Evolutionary conservation across 2,113 vertebrate species (phyloP).

Genomic region (Cyprinus carpio): DNA sequence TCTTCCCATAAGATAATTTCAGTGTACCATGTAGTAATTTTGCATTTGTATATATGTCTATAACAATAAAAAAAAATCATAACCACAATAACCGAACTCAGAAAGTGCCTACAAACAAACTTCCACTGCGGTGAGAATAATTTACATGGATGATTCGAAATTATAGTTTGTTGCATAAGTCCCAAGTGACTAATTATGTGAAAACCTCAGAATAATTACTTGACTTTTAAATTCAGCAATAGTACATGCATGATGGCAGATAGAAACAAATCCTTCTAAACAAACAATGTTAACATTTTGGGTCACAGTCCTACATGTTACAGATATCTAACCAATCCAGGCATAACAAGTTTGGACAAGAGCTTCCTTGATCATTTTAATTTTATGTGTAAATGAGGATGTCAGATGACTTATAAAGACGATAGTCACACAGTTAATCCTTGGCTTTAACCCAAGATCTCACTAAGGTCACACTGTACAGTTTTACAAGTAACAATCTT

Average conservation of each 20-base stretch:
- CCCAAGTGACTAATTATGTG: not conserved
- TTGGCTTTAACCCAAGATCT: not conserved
- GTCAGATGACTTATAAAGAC: not conserved
- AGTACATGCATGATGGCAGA: not conserved
- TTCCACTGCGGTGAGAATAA: not conserved
- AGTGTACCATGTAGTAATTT: not conserved
- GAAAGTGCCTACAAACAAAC: not conserved
- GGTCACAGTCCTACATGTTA: not conserved
- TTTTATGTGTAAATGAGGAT: not conserved
- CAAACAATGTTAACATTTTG: not conserved
- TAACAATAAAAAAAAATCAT: not conserved
- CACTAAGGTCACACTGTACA: not conserved
- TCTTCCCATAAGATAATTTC: not conserved
- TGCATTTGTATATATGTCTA: not conserved
- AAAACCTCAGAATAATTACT: not conserved
- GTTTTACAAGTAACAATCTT: not conserved
- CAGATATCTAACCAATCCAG: not conserved
- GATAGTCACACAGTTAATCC: not conserved
- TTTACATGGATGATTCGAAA: not conserved
- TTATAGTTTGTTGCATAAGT: not conserved
- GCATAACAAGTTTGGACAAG: conserved; percentile 2
- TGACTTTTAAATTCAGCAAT: not conserved
- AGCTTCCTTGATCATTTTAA: not conserved
- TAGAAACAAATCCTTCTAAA: not conserved
- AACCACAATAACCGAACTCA: not conserved